A percentile compares a stretch with the other conserved stretches of the same genome.
phyloP scores from a whole-genome alignment of 2,113 vertebrate genomes.

The Butorides virescens region DNA sequence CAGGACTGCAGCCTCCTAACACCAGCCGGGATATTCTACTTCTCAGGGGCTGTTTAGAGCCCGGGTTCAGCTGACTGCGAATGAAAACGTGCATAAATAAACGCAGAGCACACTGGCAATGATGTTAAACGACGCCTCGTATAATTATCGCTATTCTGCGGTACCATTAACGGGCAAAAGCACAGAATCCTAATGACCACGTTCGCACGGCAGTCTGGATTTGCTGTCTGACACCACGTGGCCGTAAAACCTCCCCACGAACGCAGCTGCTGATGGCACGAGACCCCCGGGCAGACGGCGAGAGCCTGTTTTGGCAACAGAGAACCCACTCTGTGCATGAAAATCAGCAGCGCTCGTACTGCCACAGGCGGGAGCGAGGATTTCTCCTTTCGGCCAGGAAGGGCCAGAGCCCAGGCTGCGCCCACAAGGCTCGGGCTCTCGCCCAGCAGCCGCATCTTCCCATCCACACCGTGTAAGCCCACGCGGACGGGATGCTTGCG shows the following conservation, averaged over 20 bases:
- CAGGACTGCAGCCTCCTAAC: background rate
- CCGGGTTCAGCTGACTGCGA: slow-evolving; percentile 62
- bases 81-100: slow-evolving; percentile 52
- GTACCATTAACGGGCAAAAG: slow-evolving; percentile 59
- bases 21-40: background rate
- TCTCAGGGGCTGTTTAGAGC: background rate
- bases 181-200: slow-evolving; percentile 63
- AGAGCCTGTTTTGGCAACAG: background rate
- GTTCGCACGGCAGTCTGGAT: background rate
- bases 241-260: background rate
- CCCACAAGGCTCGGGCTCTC: background rate
- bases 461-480: fast-evolving
- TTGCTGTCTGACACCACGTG: slow-evolving; percentile 31
- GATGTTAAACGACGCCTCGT: slow-evolving; percentile 73
- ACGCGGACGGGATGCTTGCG: fast-evolving
- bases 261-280: background rate
- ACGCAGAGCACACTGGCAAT: slow-evolving; percentile 49
- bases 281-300: background rate
- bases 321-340: background rate
- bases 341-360: background rate
- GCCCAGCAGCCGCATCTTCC: background rate
- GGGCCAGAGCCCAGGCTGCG: background rate
- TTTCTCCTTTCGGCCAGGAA: background rate
- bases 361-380: background rate
- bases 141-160: slow-evolving; percentile 65